Evolutionary conservation across 2,797 vertebrate genomes (phyloP).

Genomic region (Argentina silus): DNA sequence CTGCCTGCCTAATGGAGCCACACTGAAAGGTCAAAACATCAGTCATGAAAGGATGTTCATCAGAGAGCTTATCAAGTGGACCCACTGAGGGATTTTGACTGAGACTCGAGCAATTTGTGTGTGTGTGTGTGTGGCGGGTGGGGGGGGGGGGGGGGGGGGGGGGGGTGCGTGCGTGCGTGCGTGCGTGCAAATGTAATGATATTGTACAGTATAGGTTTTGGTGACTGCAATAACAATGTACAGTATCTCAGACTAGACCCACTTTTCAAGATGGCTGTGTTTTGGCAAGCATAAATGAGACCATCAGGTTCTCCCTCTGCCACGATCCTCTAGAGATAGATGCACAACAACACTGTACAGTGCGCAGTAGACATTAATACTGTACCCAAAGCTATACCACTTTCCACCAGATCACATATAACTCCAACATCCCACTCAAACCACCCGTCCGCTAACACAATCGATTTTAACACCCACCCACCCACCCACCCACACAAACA

Average conservation of each 20-base stretch:
- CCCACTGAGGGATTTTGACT: constrained; percentile 1
- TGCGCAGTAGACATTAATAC: neutral
- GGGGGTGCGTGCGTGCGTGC: neutral
- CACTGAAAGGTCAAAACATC: constrained; percentile 52
- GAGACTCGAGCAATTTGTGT: neutral
- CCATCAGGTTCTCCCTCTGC: neutral
- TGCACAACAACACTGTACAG: neutral
- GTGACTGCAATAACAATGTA: too few relatives aligned
- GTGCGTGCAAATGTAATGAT: neutral
- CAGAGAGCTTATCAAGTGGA: constrained; percentile 12
- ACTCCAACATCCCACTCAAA: constrained; percentile 22
- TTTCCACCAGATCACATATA: constrained; percentile 31
- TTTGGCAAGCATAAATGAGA: too few relatives aligned
- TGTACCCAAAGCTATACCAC: neutral
- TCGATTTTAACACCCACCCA: constrained; percentile 54
- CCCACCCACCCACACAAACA: constrained; percentile 16
- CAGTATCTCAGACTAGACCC: too few relatives aligned
- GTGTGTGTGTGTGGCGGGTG: neutral
- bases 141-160: too few relatives aligned
- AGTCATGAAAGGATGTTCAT: constrained; percentile 23
- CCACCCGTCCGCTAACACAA: constrained; percentile 13
- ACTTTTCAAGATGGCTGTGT: too few relatives aligned
- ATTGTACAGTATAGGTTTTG: too few relatives aligned
- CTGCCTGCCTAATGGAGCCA: constrained; percentile 13
- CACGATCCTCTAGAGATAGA: neutral